Conservation (phyloP, 2,888 invertebrate species). For the Enchytraeus crypticus region DNA sequence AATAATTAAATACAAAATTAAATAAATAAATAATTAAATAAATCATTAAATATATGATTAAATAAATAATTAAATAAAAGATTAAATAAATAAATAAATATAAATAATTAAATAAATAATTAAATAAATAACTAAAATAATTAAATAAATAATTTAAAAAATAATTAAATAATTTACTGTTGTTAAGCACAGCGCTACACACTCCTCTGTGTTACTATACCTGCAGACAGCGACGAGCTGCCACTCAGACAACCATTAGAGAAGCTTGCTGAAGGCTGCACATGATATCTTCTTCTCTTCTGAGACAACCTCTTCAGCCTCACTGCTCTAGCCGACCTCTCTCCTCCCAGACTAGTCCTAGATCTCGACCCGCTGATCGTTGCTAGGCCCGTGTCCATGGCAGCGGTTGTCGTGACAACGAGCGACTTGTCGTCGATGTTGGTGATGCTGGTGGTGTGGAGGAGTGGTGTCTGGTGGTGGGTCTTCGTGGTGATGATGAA, state of each 20-base stretch:
- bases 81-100: neutral
- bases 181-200: neutral
- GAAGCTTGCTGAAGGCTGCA: neutral
- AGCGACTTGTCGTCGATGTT: constrained; percentile 51
- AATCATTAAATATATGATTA: neutral
- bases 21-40: neutral
- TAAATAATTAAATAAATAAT: neutral
- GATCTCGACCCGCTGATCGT: neutral
- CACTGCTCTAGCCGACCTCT: constrained; percentile 9
- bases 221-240: constrained; percentile 10
- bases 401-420: constrained; percentile 2
- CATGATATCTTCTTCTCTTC: too few species aligned
- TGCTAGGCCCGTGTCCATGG: too few species aligned
- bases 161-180: neutral
- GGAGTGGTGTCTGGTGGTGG: constrained; percentile 63
- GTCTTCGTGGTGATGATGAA: constrained; percentile 71
- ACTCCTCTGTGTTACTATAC: neutral
- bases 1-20: too few species aligned
- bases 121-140: neutral
- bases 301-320: constrained; percentile 20
- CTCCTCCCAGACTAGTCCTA: constrained; percentile 13
- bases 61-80: neutral
- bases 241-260: neutral
- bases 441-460: constrained; percentile 63
- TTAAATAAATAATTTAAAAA: neutral